These are phyloP conservation scores for Luehdorfia chinensis DNA, from an alignment of 1,140 invertebrate species.

Conservation along the genomic window DNA sequence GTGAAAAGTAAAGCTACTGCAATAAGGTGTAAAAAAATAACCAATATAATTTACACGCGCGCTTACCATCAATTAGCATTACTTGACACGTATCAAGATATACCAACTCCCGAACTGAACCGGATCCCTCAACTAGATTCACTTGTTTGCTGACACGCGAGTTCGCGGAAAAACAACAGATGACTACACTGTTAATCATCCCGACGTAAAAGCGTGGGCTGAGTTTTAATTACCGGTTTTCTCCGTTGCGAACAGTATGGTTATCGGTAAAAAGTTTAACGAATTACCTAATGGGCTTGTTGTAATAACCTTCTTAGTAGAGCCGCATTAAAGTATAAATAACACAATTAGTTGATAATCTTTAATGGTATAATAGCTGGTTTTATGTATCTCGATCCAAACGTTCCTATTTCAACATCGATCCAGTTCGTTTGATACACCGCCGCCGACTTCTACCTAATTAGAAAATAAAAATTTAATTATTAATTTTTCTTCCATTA, in stretches of 20 bases:
- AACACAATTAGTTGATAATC: constrained; percentile 29
- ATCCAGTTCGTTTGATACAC: constrained; percentile 28
- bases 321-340: constrained; percentile 22
- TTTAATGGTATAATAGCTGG: constrained; percentile 25
- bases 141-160: too few relatives aligned
- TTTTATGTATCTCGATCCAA: constrained; percentile 18
- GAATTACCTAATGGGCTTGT: background rate
- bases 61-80: too few relatives aligned
- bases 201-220: too few relatives aligned
- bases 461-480: constrained; percentile 42
- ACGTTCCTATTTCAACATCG: constrained; percentile 1
- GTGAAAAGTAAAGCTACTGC: too few relatives aligned
- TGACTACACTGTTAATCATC: background rate
- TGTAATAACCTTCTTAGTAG: constrained; percentile 7
- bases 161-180: background rate
- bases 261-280: constrained; percentile 3
- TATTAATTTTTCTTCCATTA: constrained; percentile 47
- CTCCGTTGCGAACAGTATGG: constrained; percentile 2
- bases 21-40: too few relatives aligned
- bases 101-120: too few relatives aligned
- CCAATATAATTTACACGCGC: too few relatives aligned
- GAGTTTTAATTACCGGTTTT: background rate
- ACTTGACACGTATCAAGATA: too few relatives aligned
- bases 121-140: too few relatives aligned
- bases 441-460: constrained; percentile 40